Evolutionary conservation across 1,140 invertebrate species (phyloP), one percentile per base, ranked within the genome.

Genomic region (Drosophila tristis): DNA sequence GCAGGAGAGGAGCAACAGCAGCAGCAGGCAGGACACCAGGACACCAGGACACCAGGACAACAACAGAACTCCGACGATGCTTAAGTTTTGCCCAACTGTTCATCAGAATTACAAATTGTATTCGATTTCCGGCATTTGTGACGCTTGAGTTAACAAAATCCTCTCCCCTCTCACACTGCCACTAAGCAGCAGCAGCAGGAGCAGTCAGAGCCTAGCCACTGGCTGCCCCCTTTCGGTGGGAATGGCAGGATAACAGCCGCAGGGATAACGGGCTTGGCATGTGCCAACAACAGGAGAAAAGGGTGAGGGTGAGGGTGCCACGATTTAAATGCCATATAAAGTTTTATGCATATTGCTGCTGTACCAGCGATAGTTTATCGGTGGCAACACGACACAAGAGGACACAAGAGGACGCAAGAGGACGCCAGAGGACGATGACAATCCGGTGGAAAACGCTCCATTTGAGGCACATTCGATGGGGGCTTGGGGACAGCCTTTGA

Each of bases 51-150:
- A 39, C 48, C 35, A 35, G 31, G 35, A 39, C 35, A 13, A 4
- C 9, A 29, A 7, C 26, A 29, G 26, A 4, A 13, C 35, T 39
- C 11, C 11, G 57, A 78, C 73, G 50, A 64, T 49, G 81, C 65
- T 86, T 73, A 82, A 78, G 84, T 86, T 86, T 75, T 78, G 74
- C 79, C 78, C 75, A 76, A 87, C 74, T 89, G 85, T 89, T 89
- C 84, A 89, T 89, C 84, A 90, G 85, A 89, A 89, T 90, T 86
- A 90, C 86, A 90, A 90, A 90, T 90, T 91, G 84, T 90, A 89
- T 90, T 91, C 89, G 89, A 90, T 90, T 90, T 90, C 89, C 89
- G 89, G 89, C 78, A 90, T 90, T 90, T 90, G 89, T 81, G 80
- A 89, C 80, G 89, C 89, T 89, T 85, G 89, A 90, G 78, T 89